Evolutionary conservation across 2,888 invertebrate genomes (phyloP), one percentile per base, ranked within the genome.

Genomic region (Pterostichus niger): DNA sequence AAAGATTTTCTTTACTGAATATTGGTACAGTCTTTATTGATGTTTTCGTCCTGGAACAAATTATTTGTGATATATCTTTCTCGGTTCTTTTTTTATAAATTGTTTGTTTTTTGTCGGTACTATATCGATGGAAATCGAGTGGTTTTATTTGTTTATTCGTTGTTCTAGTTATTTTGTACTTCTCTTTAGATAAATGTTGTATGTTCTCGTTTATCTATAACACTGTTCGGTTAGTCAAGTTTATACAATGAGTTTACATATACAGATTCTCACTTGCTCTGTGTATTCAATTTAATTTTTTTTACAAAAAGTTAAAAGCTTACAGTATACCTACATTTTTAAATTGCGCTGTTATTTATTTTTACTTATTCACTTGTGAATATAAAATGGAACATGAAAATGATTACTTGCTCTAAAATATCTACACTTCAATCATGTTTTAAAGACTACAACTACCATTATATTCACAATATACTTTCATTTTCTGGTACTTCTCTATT

Each of bases 31-130:
- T 75, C 31, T 75, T 49, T 75, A 75, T 75, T 52, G 52, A 49
- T 52, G 75, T 52, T 52, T 52, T 31, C 75, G 49, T 17, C 31
- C 24, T 6, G 52, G 31, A 75, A 75, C 75, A 75, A 52, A 52
- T 75, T 75, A 75, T 75, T 75, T 75, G 52, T 75, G 52, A 75
- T 75, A 75, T 52, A 75, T 71, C 68, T 71, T 44, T 44, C 44
- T 4, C 68, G 13, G 40, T 68, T 17, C 11, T 35, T 44, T 17
- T 17, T 35, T 44, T 71, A 31, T 71, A 44, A 71, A 40, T 10
- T 17, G 68, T 68, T 68, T 61, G 64, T 64, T 64, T 64, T 64
- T 52, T 44, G n/a, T 15, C 46, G 17, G 13, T 71, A 17, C 68
- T 71, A n/a, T 64, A 33, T 64, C 46, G 44, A 71, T 71, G 40